Evolutionary conservation across 1,140 invertebrate genomes (phyloP).

Genomic region (Elysia chlorotica): DNA sequence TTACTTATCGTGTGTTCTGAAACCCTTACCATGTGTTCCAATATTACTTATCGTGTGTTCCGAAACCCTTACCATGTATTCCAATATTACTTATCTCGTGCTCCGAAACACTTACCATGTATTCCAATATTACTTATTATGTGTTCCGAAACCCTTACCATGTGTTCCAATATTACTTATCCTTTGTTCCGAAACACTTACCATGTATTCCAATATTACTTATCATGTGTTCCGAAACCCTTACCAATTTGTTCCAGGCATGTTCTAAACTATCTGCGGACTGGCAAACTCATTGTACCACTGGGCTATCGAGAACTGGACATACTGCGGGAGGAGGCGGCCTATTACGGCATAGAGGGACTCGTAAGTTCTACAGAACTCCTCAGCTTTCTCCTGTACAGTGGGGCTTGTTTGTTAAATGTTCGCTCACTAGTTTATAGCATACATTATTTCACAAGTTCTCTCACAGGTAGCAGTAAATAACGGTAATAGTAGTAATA

Average conservation of each 20-base stretch:
- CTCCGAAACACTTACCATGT: background rate
- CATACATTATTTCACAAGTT: too few relatives aligned
- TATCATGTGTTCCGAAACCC: background rate
- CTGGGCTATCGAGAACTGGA: conserved; percentile 38
- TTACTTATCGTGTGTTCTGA: too few relatives aligned
- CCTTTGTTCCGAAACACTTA: background rate
- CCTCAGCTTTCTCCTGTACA: too few relatives aligned
- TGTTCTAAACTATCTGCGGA: conserved; percentile 48
- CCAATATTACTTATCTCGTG: background rate
- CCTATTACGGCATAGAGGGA: conserved; percentile 35
- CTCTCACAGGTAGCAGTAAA: too few relatives aligned
- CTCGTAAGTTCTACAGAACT: conserved; percentile 24
- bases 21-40: too few relatives aligned
- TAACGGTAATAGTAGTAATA: too few relatives aligned
- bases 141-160: background rate
- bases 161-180: background rate
- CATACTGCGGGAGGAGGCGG: conserved; percentile 40
- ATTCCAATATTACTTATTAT: background rate
- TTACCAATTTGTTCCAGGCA: conserved; percentile 29
- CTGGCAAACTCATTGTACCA: conserved; percentile 37
- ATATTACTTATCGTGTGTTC: too few relatives aligned
- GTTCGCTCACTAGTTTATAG: too few relatives aligned
- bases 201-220: background rate
- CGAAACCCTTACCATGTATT: too few relatives aligned
- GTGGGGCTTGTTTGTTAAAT: too few relatives aligned